Evolutionary conservation across 2,797 vertebrate genomes (phyloP), one percentile per base, ranked within the genome.

Genomic region (Molossus alvarezi): DNA sequence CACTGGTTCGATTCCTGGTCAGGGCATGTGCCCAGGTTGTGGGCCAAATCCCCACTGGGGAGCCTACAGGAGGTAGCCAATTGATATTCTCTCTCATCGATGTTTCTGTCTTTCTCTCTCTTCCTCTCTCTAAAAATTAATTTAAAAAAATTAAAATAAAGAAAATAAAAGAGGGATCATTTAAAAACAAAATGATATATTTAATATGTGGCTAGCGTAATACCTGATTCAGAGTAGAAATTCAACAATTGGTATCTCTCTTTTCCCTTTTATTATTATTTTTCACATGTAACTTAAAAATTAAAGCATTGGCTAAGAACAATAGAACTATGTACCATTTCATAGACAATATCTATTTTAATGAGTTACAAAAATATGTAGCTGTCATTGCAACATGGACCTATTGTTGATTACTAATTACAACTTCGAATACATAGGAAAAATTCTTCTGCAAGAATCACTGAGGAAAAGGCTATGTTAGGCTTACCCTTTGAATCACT

Each of bases 261-360:
- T 80, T 95, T 51, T 51, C 11, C 12, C 37, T 89, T 84, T 55
- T 85, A 69, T 85, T 75, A 62, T 86, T 58, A 71, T 86, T 91
- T 51, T 45, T 45, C 41, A 77, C 4, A 65, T 57, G 1, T 10
- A 92, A 75, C 25, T 83, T 72, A 76, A 13, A 69, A 73, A n/a
- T 15, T 7, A 82, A 80, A 87, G 5, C 23, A 65, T 57, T 90
- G 18, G 2, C 51, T 76, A 53, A 80, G 57, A 53, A 57, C 71
- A 84, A 83, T 6, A 41, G 27, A 93, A 71, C 55, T 83, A 45
- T 15, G 2, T 57, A 37, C 13, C 9, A 14, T 96, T 93, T 88
- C 13, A 45, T 73, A 55, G 41, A 62, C 0, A 48, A 77, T 62
- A 58, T 21, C 53, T 60, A 41, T 55, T 62, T 95, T 57, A 79